Conservation (phyloP, 2,888 invertebrate genomes). For the Drosophila imparisetae region DNA sequence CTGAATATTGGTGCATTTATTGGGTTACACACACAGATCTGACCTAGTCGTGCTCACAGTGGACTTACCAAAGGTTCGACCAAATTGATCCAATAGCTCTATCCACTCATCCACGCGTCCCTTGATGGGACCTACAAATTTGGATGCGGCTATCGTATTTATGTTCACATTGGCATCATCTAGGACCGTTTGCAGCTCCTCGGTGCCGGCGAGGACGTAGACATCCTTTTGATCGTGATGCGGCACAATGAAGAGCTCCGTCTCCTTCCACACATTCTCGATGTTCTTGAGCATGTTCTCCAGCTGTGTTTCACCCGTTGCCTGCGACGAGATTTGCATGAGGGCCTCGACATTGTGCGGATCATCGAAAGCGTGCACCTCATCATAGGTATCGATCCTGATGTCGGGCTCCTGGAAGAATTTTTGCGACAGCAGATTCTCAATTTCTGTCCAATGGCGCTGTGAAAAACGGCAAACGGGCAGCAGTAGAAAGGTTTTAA, state of each 20-base stretch:
- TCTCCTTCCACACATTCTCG: slow-evolving; percentile 92
- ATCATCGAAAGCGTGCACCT: slow-evolving; percentile 89
- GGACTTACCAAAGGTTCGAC: slow-evolving; percentile 89
- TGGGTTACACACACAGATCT: neutral
- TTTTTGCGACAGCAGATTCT: slow-evolving; percentile 89
- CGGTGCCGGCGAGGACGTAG: slow-evolving; percentile 92
- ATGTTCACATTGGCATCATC: slow-evolving; percentile 95
- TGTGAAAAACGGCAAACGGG: slow-evolving; percentile 32
- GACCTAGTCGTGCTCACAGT: neutral
- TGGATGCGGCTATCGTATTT: slow-evolving; percentile 93
- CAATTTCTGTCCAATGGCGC: slow-evolving; percentile 94
- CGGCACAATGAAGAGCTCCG: slow-evolving; percentile 90
- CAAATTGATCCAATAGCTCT: slow-evolving; percentile 89
- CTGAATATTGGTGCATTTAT: slow-evolving; percentile 84
- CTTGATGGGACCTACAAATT: slow-evolving; percentile 94
- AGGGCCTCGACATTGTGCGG: slow-evolving; percentile 88
- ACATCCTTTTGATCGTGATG: slow-evolving; percentile 94
- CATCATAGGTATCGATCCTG: slow-evolving; percentile 89
- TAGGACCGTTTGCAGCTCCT: slow-evolving; percentile 92
- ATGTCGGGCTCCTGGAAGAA: slow-evolving; percentile 89
- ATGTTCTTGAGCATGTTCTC: slow-evolving; percentile 93
- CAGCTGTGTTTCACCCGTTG: slow-evolving; percentile 93
- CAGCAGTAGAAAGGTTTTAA: neutral
- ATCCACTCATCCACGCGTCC: slow-evolving; percentile 93
- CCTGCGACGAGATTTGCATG: slow-evolving; percentile 94